Conservation (phyloP, 2,113 vertebrate species). For the Calyptomena viridis region DNA sequence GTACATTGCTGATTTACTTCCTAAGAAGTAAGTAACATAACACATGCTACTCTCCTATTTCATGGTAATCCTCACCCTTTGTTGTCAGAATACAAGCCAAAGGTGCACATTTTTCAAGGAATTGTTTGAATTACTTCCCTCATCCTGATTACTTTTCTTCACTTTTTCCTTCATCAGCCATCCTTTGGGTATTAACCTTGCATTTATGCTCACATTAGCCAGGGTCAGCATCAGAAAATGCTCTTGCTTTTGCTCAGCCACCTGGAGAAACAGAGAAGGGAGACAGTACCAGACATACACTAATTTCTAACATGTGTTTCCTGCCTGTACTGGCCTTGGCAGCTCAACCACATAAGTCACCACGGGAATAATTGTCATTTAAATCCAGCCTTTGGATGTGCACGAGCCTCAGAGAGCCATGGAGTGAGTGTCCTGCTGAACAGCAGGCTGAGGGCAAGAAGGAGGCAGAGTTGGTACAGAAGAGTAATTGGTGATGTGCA, state of each 20-base stretch:
- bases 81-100: slow-evolving; percentile 48
- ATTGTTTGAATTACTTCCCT: slow-evolving; percentile 51
- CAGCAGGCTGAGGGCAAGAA: background rate
- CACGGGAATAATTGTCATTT: background rate
- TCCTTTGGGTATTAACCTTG: slow-evolving; percentile 56
- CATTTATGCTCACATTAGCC: slow-evolving; percentile 48
- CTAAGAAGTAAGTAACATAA: slow-evolving; percentile 36
- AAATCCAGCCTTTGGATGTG: background rate
- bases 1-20: slow-evolving; percentile 1
- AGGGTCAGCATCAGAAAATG: slow-evolving; percentile 48
- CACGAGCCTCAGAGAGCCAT: background rate
- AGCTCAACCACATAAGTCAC: slow-evolving; percentile 2
- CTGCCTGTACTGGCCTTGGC: slow-evolving; percentile 15
- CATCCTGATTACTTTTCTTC: slow-evolving; percentile 45
- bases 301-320: slow-evolving; percentile 67
- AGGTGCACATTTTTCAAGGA: slow-evolving; percentile 46
- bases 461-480: background rate
- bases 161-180: slow-evolving; percentile 42
- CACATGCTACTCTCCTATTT: slow-evolving; percentile 31
- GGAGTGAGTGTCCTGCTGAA: background rate
- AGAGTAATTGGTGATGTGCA: background rate
- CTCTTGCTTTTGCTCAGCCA: slow-evolving; percentile 46
- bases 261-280: slow-evolving; percentile 64
- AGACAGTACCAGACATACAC: slow-evolving; percentile 57
- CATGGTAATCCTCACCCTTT: slow-evolving; percentile 41